Conservation (phyloP, 1,140 invertebrate species). For the Ctenoplectra terminalis region DNA sequence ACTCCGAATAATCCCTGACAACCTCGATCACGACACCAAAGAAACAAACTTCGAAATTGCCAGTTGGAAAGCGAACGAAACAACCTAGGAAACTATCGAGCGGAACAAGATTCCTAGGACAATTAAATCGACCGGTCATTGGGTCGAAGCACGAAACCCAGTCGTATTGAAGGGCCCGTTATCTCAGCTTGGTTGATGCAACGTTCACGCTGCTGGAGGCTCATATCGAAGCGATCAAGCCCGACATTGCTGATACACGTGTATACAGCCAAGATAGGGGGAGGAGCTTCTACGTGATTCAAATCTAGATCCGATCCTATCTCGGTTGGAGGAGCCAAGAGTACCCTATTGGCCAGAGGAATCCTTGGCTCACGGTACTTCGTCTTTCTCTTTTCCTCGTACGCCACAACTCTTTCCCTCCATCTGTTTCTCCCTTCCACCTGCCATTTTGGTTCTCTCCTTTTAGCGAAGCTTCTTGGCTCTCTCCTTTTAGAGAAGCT, state of each 20-base stretch:
- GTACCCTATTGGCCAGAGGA: constrained; percentile 71
- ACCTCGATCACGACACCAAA: too few species aligned
- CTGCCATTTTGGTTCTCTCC: not conserved
- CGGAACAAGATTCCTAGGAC: not conserved
- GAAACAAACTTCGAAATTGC: too few species aligned
- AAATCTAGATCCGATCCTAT: constrained; percentile 81
- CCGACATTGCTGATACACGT: constrained; percentile 35
- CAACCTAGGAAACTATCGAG: too few species aligned
- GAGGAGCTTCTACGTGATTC: constrained; percentile 76
- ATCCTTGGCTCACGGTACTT: constrained; percentile 69
- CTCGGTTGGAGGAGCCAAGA: constrained; percentile 66
- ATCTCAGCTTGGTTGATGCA: constrained; percentile 14
- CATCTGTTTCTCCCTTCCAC: too few species aligned
- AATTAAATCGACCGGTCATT: constrained; percentile 18
- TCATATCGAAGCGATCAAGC: constrained; percentile 15
- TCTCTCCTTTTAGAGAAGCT: not conserved
- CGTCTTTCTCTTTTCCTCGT: too few species aligned
- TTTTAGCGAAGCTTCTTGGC: too few species aligned
- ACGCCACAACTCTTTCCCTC: too few species aligned
- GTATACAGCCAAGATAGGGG: constrained; percentile 14
- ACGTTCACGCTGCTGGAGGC: not conserved
- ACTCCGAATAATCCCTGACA: too few species aligned
- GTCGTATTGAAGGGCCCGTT: not conserved
- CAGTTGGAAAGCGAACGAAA: not conserved
- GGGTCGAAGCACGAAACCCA: not conserved